Percentiles rank a stretch among this genome's conserved stretches.
Conservation (phyloP, 2,113 vertebrate genomes). For the Clarias macrocephalus region DNA sequence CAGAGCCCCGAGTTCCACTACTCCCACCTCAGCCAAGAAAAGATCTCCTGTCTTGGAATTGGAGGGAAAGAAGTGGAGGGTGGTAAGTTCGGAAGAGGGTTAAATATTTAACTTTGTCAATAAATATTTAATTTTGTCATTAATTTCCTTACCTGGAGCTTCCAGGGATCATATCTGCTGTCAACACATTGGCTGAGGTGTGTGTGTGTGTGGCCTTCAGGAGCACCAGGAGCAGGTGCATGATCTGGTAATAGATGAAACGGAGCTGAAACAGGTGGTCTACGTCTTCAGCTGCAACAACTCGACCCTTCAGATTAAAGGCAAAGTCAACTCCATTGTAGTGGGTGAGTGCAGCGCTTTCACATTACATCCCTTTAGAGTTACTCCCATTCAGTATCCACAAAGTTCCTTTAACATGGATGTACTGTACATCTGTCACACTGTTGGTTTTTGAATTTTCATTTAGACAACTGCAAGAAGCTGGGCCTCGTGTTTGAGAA, state of each 20-base stretch:
- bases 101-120: neutral
- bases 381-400: neutral
- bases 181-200: neutral
- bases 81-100: constrained; percentile 75
- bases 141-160: neutral
- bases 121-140: no score
- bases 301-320: constrained; percentile 90
- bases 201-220: constrained; percentile 64
- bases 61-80: constrained; percentile 98
- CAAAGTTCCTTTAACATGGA: neutral
- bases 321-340: constrained; percentile 97
- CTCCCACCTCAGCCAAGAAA: constrained; percentile 68
- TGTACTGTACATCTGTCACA: neutral
- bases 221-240: constrained; percentile 90
- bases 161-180: neutral
- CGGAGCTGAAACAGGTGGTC: constrained; percentile 93
- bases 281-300: constrained; percentile 90
- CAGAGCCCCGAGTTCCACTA: constrained; percentile 61
- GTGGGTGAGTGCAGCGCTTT: constrained; percentile 77
- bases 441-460: neutral
- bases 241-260: constrained; percentile 86
- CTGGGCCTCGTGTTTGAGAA: constrained; percentile 94
- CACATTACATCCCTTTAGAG: neutral
- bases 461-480: constrained; percentile 92
- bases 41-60: constrained; percentile 83